Conservation (phyloP, 2,888 invertebrate species). For the Pyralis farinalis region DNA sequence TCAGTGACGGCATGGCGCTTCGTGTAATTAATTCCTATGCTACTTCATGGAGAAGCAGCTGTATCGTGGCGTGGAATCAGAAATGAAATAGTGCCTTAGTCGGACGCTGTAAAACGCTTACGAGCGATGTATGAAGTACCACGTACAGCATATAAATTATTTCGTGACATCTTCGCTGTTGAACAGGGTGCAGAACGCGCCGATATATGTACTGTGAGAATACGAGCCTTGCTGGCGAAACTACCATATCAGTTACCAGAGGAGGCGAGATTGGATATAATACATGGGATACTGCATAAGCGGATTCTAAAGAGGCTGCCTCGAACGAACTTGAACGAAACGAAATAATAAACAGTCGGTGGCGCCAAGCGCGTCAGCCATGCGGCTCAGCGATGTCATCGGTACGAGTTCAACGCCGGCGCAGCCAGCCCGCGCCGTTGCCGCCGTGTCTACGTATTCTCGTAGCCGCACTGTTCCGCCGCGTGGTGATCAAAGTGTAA, state of each 20-base stretch:
- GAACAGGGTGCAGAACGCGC: constrained; percentile 5
- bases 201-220: neutral
- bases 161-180: neutral
- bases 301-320: constrained; percentile 1
- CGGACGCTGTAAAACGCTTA: too few species aligned
- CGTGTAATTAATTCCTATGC: constrained; percentile 20
- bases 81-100: too few species aligned
- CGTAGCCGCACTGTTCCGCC: too few species aligned
- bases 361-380: too few species aligned
- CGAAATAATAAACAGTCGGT: too few species aligned
- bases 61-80: constrained; percentile 19
- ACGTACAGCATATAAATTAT: neutral
- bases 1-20: constrained; percentile 13
- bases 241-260: constrained; percentile 6
- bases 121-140: too few species aligned
- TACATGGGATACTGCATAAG: constrained; percentile 2
- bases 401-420: too few species aligned
- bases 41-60: constrained; percentile 20
- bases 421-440: too few species aligned
- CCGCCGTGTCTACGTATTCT: too few species aligned
- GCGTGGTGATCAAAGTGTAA: too few species aligned
- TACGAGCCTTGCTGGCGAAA: neutral
- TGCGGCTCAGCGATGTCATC: too few species aligned
- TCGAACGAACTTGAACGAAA: neutral
- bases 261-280: constrained; percentile 4